Conservation (phyloP, 2,888 invertebrate genomes). For the Cryptocephalus primarius region DNA sequence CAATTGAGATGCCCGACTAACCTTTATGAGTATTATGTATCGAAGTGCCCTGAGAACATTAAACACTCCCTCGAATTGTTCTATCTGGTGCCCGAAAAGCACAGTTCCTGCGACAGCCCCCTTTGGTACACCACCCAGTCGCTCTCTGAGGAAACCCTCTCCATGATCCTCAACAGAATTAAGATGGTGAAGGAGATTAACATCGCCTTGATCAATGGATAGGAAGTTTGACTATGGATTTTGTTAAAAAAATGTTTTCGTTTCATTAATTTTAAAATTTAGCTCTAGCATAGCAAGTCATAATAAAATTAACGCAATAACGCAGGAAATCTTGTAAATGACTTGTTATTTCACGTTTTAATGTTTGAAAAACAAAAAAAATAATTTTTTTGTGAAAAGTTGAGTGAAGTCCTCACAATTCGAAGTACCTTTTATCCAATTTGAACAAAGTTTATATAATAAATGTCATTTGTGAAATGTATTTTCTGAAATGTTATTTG, state of each 20-base stretch:
- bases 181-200: constrained; percentile 14
- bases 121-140: constrained; percentile 84
- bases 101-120: constrained; percentile 80
- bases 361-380: too few species aligned
- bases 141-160: constrained; percentile 59
- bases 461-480: too few species aligned
- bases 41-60: constrained; percentile 83
- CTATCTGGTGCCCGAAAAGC: constrained; percentile 77
- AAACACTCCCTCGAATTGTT: constrained; percentile 72
- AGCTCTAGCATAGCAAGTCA: too few species aligned
- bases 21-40: constrained; percentile 84
- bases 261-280: not conserved
- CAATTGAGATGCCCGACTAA: constrained; percentile 77
- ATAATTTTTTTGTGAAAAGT: too few species aligned
- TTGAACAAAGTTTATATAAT: too few species aligned
- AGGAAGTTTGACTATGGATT: not conserved
- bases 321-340: too few species aligned
- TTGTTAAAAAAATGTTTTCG: not conserved
- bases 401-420: too few species aligned
- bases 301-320: too few species aligned
- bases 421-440: too few species aligned
- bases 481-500: too few species aligned
- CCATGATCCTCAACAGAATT: constrained; percentile 65
- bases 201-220: constrained; percentile 5
- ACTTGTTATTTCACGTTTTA: too few species aligned